Evolutionary conservation across 1,140 invertebrate species (phyloP).

Genomic region (Nilaparvata lugens): DNA sequence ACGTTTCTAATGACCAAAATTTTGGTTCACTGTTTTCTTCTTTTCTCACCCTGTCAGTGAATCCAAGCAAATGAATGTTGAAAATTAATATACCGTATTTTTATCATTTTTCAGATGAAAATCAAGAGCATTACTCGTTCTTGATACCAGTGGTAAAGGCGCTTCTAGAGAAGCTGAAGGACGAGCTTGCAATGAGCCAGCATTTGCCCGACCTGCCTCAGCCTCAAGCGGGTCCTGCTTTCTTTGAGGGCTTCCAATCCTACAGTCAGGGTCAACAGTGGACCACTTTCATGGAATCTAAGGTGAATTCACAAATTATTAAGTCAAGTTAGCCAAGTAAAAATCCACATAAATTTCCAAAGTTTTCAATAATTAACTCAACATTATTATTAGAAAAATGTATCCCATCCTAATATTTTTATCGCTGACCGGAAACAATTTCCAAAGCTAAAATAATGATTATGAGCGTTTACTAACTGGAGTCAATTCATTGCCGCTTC

Average conservation of each 20-base stretch:
- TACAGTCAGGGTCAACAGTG: slow-evolving; percentile 49
- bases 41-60: too few species aligned
- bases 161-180: slow-evolving; percentile 45
- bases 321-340: too few species aligned
- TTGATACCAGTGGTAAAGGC: slow-evolving; percentile 54
- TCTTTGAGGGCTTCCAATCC: slow-evolving; percentile 51
- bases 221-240: slow-evolving; percentile 43
- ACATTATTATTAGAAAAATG: too few species aligned
- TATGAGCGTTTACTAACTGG: too few species aligned
- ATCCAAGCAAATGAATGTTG: not conserved
- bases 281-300: slow-evolving; percentile 45
- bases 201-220: slow-evolving; percentile 45
- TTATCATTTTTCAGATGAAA: slow-evolving; percentile 33
- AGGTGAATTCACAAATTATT: slow-evolving; percentile 35
- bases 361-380: too few species aligned
- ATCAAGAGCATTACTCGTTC: slow-evolving; percentile 50
- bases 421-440: too few species aligned
- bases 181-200: slow-evolving; percentile 39
- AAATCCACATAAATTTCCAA: too few species aligned
- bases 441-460: too few species aligned
- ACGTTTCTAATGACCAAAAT: too few species aligned
- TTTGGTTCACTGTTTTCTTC: too few species aligned
- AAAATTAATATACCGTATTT: not conserved
- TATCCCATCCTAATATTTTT: too few species aligned
- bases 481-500: too few species aligned